A percentile compares a stretch with the other conserved stretches of the same genome.
Evolutionary conservation across 2,797 vertebrate species (phyloP).

Genomic region (Danio tinwini): DNA sequence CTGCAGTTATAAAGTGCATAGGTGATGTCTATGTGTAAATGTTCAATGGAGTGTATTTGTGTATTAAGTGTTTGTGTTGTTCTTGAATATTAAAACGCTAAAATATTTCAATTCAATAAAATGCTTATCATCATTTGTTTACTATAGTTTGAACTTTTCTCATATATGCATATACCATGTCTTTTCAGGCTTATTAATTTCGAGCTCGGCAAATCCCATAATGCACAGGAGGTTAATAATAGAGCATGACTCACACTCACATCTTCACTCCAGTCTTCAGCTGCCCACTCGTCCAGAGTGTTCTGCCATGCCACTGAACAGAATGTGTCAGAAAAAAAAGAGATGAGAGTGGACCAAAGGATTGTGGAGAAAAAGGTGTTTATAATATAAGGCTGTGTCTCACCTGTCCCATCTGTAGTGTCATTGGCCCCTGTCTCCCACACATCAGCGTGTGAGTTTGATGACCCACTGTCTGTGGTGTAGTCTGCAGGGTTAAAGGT

Average conservation of each 20-base stretch:
- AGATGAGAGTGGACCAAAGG: constrained; percentile 9
- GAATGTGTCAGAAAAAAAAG: constrained; percentile 6
- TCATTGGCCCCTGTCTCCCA: constrained; percentile 87
- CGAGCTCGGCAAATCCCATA: constrained; percentile 64
- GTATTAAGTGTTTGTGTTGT: no score
- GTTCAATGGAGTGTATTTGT: no score
- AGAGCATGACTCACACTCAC: constrained; percentile 77
- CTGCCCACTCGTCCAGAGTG: constrained; percentile 91
- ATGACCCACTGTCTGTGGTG: constrained; percentile 82
- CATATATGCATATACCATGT: background rate
- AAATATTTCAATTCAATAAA: no score
- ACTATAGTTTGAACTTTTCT: background rate
- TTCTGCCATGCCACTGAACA: constrained; percentile 86
- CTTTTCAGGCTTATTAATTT: constrained; percentile 66
- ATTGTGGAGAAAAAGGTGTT: background rate
- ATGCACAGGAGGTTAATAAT: constrained; percentile 62
- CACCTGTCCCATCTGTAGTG: constrained; percentile 88
- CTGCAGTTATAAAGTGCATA: no score
- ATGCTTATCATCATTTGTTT: background rate
- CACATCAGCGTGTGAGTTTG: constrained; percentile 82
- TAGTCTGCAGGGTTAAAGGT: constrained; percentile 97
- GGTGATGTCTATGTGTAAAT: no score
- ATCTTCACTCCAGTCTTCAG: constrained; percentile 97
- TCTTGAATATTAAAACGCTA: no score
- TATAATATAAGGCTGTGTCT: constrained; percentile 23